These are phyloP conservation scores for Leuciscus idus DNA, from an alignment of 2,113 vertebrate genomes.

Conservation along the genomic window DNA sequence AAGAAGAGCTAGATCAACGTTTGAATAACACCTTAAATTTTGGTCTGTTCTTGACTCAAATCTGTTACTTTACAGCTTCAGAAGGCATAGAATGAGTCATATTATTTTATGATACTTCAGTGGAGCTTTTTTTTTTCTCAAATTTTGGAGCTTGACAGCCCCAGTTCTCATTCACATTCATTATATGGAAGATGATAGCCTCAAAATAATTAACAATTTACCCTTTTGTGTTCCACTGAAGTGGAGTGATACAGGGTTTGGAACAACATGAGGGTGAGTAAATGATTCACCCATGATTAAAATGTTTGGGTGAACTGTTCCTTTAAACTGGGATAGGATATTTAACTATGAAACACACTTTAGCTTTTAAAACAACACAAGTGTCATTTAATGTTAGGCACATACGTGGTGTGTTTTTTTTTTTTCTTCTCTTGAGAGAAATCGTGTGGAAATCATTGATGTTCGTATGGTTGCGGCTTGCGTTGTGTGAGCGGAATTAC, in stretches of 20 bases:
- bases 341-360: not conserved
- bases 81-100: not conserved
- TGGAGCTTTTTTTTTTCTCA: not conserved
- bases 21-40: not conserved
- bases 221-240: not conserved
- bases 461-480: too few relatives aligned
- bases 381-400: not conserved
- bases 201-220: not conserved
- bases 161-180: not conserved
- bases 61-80: not conserved
- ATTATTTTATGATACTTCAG: not conserved
- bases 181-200: not conserved
- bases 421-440: too few relatives aligned
- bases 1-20: not conserved
- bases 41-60: not conserved
- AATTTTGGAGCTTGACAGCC: not conserved
- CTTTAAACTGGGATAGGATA: not conserved
- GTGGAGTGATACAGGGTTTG: not conserved
- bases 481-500: too few relatives aligned
- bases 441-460: too few relatives aligned
- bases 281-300: not conserved
- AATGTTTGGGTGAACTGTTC: not conserved
- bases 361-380: not conserved
- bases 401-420: too few relatives aligned
- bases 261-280: not conserved